Evolutionary conservation across 2,888 invertebrate species (phyloP).

Genomic region (Trachelus troglodyta): DNA sequence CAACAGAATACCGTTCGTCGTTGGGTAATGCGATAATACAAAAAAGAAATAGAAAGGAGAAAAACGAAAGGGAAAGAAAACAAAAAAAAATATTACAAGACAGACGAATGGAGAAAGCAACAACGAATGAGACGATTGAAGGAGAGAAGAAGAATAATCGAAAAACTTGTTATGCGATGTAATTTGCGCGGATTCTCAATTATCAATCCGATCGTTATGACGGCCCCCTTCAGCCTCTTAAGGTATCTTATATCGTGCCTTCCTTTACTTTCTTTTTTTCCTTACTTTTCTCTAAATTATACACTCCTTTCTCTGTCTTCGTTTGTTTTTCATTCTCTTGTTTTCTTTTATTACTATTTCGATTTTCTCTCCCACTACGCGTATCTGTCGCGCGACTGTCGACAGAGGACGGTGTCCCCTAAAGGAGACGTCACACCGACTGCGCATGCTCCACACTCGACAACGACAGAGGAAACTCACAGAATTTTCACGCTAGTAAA

Average conservation of each 20-base stretch:
- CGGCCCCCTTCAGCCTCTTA: neutral
- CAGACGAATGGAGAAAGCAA: neutral
- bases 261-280: neutral
- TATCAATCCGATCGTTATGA: neutral
- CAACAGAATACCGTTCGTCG: constrained; percentile 64
- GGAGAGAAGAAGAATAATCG: neutral
- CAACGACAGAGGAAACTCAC: constrained; percentile 18
- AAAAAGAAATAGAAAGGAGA: neutral
- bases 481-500: constrained; percentile 25
- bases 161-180: neutral
- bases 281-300: neutral
- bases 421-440: neutral
- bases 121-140: neutral
- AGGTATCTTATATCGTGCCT: neutral
- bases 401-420: neutral
- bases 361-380: neutral
- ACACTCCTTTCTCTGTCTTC: neutral
- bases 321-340: neutral
- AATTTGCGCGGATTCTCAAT: neutral
- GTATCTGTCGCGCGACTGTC: neutral
- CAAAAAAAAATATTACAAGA: neutral
- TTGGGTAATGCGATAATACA: neutral
- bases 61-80: neutral
- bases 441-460: neutral
- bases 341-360: neutral